Evolutionary conservation across 2,888 invertebrate genomes (phyloP).

Genomic region (Agonopterix heracliana): DNA sequence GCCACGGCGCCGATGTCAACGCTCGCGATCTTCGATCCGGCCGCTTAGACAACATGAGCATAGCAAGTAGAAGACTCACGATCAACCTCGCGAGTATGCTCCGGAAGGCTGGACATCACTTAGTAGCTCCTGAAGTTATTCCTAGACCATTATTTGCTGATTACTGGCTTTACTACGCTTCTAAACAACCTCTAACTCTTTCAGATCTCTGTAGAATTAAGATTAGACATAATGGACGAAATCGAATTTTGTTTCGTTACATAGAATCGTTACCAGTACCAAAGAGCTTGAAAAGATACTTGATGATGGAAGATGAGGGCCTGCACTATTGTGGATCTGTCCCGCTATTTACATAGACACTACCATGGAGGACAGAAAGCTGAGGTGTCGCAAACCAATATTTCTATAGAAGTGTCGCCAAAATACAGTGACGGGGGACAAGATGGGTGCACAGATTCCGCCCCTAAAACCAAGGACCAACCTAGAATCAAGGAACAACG

Average conservation of each 20-base stretch:
- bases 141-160: constrained; percentile 38
- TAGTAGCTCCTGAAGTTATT: constrained; percentile 15
- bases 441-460: too few species aligned
- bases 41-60: constrained; percentile 72
- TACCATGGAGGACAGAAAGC: too few species aligned
- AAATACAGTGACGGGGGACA: too few species aligned
- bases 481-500: too few species aligned
- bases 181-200: constrained; percentile 67
- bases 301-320: constrained; percentile 74
- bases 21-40: constrained; percentile 72
- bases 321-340: constrained; percentile 2
- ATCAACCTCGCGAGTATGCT: constrained; percentile 48
- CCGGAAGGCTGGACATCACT: constrained; percentile 57
- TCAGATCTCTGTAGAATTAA: constrained; percentile 75
- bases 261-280: constrained; percentile 71
- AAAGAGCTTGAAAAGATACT: constrained; percentile 69
- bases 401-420: too few species aligned
- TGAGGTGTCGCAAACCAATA: too few species aligned
- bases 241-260: constrained; percentile 50
- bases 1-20: constrained; percentile 80
- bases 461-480: too few species aligned
- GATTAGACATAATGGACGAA: constrained; percentile 47
- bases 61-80: constrained; percentile 60
- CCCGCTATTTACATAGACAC: too few species aligned
- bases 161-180: constrained; percentile 54